Evolutionary conservation across 2,888 invertebrate species (phyloP).

Genomic region (Dryobota labecula): DNA sequence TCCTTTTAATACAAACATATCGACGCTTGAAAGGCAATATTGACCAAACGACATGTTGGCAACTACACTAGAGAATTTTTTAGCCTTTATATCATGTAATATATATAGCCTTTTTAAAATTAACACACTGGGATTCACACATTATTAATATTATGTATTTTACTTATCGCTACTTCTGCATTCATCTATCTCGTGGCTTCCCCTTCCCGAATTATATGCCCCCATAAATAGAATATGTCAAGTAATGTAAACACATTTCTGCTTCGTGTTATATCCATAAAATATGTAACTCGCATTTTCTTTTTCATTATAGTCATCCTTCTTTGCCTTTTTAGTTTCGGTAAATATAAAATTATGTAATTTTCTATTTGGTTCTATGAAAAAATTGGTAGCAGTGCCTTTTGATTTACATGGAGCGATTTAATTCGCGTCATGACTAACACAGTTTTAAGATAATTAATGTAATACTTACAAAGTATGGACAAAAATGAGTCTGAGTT

Average conservation of each 20-base stretch:
- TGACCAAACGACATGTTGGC: too few relatives aligned
- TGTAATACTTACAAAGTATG: too few relatives aligned
- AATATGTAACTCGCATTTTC: slow-evolving; percentile 7
- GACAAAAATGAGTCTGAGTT: too few relatives aligned
- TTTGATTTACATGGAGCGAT: too few relatives aligned
- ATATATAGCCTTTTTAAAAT: background rate
- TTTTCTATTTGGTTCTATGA: background rate
- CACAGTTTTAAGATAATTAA: too few relatives aligned
- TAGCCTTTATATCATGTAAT: too few relatives aligned
- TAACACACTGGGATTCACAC: background rate
- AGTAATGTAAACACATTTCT: slow-evolving; percentile 26
- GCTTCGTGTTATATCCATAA: slow-evolving; percentile 13
- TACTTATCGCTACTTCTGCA: background rate
- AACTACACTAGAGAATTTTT: too few relatives aligned
- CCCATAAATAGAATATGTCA: slow-evolving; percentile 32
- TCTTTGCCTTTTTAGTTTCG: background rate
- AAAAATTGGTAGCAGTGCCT: too few relatives aligned
- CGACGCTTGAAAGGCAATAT: too few relatives aligned
- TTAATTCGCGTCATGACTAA: too few relatives aligned
- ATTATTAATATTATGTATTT: background rate
- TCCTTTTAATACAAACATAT: too few relatives aligned
- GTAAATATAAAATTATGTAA: background rate
- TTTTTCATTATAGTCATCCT: background rate
- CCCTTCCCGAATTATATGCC: background rate
- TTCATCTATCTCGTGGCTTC: background rate